These are phyloP conservation scores for Bellardia pandia DNA, from an alignment of 2,888 invertebrate species.

Conservation along the genomic window DNA sequence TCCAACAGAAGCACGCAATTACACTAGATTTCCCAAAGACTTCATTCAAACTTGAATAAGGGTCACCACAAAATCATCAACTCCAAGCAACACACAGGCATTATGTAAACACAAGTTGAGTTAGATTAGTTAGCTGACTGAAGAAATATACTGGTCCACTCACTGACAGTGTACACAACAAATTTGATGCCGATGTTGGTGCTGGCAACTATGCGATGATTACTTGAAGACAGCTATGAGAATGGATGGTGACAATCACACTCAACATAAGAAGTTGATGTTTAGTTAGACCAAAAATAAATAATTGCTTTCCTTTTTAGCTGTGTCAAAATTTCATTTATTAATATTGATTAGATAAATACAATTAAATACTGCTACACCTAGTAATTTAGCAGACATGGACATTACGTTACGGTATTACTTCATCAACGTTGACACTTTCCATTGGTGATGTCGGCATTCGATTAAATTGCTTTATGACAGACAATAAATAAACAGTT, in stretches of 20 bases:
- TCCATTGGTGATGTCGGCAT: slow-evolving; percentile 1
- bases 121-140: neutral
- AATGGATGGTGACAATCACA: slow-evolving; percentile 17
- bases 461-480: neutral
- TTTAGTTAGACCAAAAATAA: slow-evolving; percentile 9
- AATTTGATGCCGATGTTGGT: neutral
- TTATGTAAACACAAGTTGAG: slow-evolving; percentile 21
- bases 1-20: neutral
- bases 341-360: slow-evolving; percentile 18
- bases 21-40: neutral
- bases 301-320: slow-evolving; percentile 22
- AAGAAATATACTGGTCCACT: neutral
- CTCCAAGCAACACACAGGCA: slow-evolving; percentile 2
- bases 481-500: neutral
- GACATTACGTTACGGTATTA: neutral
- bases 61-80: slow-evolving; percentile 55
- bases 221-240: neutral
- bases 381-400: neutral
- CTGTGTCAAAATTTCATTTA: neutral
- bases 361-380: slow-evolving; percentile 4
- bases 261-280: slow-evolving; percentile 5
- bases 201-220: neutral
- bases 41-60: slow-evolving; percentile 37
- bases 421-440: slow-evolving; percentile 8
- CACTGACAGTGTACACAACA: neutral